phyloP scores from a whole-genome alignment of 2,113 vertebrate genomes.

The Pao palembangensis region DNA sequence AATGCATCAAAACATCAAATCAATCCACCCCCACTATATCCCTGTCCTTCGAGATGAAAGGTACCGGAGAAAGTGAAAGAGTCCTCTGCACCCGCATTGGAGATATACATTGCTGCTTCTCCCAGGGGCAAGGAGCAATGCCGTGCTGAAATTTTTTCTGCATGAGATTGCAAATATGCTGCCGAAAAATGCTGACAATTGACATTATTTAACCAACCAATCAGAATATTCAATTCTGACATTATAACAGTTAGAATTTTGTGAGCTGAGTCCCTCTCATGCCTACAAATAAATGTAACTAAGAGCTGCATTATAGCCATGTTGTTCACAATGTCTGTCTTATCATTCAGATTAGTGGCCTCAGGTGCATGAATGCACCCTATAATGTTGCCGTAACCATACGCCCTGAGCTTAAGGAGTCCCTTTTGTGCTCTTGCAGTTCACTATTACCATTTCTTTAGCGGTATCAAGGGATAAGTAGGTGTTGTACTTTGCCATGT shows the following conservation, averaged over 20 bases:
- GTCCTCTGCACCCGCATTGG: slow-evolving; percentile 1
- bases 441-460: slow-evolving; percentile 69
- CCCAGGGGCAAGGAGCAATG: background rate
- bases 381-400: slow-evolving; percentile 47
- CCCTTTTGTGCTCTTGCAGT: slow-evolving; percentile 52
- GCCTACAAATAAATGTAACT: slow-evolving; percentile 28
- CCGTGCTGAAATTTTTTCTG: no score
- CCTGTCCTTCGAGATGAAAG: slow-evolving; percentile 88
- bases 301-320: slow-evolving; percentile 26
- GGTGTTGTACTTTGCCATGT: slow-evolving; percentile 54
- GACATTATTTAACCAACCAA: no score
- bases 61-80: slow-evolving; percentile 33
- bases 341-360: slow-evolving; percentile 37
- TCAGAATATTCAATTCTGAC: background rate
- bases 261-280: background rate
- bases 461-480: slow-evolving; percentile 59
- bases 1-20: slow-evolving; percentile 95
- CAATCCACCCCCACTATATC: slow-evolving; percentile 84
- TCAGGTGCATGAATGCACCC: slow-evolving; percentile 57
- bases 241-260: background rate
- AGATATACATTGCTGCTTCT: slow-evolving; percentile 1
- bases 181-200: no score
- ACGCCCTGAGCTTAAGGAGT: slow-evolving; percentile 37
- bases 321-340: slow-evolving; percentile 30
- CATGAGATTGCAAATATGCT: no score